Evolutionary conservation across 2,888 invertebrate species (phyloP).

Genomic region (Hartigia nigra): DNA sequence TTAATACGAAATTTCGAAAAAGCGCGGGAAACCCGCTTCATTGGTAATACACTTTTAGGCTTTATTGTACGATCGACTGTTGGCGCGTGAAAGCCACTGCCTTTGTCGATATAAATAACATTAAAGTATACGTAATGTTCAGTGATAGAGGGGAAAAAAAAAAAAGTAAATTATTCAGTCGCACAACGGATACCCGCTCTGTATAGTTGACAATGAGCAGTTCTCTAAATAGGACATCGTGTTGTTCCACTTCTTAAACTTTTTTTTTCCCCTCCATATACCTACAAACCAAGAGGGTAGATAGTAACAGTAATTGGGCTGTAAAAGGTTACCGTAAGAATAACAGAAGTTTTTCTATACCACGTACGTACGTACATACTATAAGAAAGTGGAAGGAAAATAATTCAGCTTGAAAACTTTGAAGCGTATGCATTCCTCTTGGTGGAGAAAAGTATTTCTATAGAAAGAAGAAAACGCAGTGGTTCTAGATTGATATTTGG

Average conservation of each 20-base stretch:
- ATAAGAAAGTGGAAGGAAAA: not conserved
- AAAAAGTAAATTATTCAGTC: not conserved
- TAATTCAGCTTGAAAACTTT: not conserved
- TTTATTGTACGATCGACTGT: not conserved
- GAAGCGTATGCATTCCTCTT: not conserved
- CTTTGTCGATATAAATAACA: not conserved
- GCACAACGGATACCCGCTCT: not conserved
- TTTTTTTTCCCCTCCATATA: not conserved
- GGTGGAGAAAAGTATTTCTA: not conserved
- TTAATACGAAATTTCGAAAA: not conserved
- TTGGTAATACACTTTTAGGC: not conserved
- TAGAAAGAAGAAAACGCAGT: not conserved
- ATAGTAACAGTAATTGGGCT: not conserved
- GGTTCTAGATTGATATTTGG: not conserved
- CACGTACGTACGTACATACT: not conserved
- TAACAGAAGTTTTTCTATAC: not conserved
- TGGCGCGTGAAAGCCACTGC: not conserved
- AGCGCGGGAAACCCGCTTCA: not conserved
- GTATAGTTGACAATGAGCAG: not conserved
- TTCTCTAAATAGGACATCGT: not conserved
- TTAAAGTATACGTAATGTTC: not conserved
- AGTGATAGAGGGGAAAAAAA: not conserved
- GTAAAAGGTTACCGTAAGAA: not conserved
- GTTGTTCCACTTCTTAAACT: not conserved
- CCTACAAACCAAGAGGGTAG: not conserved